Base-by-base conservation (phyloP, 2,113 vertebrate species). In the Perccottus glenii region DNA sequence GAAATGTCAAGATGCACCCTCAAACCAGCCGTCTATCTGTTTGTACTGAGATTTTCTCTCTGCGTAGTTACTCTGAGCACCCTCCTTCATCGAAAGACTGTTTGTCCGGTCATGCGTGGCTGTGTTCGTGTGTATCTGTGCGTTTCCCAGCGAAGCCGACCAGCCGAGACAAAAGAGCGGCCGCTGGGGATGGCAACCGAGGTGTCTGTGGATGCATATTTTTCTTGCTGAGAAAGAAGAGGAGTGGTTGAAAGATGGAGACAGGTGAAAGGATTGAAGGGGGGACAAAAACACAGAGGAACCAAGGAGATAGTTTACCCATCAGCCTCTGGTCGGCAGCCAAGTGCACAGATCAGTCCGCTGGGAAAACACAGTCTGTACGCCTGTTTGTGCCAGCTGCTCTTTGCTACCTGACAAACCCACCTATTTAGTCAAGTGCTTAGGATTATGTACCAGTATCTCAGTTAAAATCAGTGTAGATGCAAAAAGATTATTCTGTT, bases 311-410 rank as follows among this genome's bases (percentile, higher is more conserved):
- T 3, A 11, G 51, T 76, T 72, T 62, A 73, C 69, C 75, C 73
- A 57, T 76, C 81, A 80, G 57, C 92, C 66, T 74, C 85, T 97
- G 96, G 94, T 94, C 81, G 71, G 64, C 81, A 93, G 96, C 96
- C 96, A 97, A 97, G 93, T 78, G 92, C 75, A 83, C 89, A 90
- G 93, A 95, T 92, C 91, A 90, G 62, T 94, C 95, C 91, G 92
- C 94, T 92, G 92, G 94, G 94, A 94, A 93, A 93, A 91, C 92
- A 85, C 85, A 35, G 81, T 68, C 93, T 67, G 92, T 94, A 95
- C 96, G 97, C 94, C 95, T 98, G 96, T 95, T 96, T 91, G 43
- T 88, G 91, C 93, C 96, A 98, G 95, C 96, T 98, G 96, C 94
- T 86, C 81, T 27, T 84, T 90, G 78, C 90, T 95, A 95, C 94